phyloP scores from a whole-genome alignment of 2,113 vertebrate species.

The Embiotoca jacksoni region DNA sequence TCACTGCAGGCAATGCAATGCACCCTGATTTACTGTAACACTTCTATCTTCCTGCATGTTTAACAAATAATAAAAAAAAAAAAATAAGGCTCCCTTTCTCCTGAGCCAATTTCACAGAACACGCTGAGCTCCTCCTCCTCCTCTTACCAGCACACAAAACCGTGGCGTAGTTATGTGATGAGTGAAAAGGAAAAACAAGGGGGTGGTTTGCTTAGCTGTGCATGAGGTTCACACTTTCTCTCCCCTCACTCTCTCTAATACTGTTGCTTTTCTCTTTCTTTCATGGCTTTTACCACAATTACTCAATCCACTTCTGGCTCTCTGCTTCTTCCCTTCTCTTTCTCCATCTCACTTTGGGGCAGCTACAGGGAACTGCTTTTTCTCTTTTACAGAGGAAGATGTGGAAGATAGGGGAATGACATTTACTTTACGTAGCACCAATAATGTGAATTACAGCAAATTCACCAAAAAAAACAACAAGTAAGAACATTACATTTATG shows the following conservation, averaged over 20 bases:
- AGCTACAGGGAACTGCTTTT: too few relatives aligned
- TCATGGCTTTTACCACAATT: conserved; percentile 7
- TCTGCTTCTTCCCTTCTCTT: not conserved
- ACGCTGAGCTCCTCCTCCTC: conserved; percentile 50
- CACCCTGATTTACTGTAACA: conserved; percentile 4
- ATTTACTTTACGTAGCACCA: too few relatives aligned
- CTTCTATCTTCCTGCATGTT: conserved; percentile 3
- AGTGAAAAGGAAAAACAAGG: conserved; percentile 57
- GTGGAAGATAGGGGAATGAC: too few relatives aligned
- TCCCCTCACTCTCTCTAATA: conserved; percentile 21
- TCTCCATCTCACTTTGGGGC: not conserved
- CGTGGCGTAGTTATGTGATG: conserved; percentile 50
- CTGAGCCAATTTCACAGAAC: conserved; percentile 62
- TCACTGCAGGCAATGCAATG: not conserved
- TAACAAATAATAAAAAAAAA: conserved; percentile 12
- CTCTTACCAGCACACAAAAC: conserved; percentile 49
- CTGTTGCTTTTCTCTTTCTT: conserved; percentile 27
- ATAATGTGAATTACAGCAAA: too few relatives aligned
- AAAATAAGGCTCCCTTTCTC: conserved; percentile 19
- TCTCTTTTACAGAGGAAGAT: too few relatives aligned
- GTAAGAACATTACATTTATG: too few relatives aligned
- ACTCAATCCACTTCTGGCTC: conserved; percentile 5
- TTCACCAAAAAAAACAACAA: too few relatives aligned
- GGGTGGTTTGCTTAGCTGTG: conserved; percentile 66
- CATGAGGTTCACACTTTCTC: conserved; percentile 52